phyloP scores from a whole-genome alignment of 2,797 vertebrate species.

The Pampus argenteus region DNA sequence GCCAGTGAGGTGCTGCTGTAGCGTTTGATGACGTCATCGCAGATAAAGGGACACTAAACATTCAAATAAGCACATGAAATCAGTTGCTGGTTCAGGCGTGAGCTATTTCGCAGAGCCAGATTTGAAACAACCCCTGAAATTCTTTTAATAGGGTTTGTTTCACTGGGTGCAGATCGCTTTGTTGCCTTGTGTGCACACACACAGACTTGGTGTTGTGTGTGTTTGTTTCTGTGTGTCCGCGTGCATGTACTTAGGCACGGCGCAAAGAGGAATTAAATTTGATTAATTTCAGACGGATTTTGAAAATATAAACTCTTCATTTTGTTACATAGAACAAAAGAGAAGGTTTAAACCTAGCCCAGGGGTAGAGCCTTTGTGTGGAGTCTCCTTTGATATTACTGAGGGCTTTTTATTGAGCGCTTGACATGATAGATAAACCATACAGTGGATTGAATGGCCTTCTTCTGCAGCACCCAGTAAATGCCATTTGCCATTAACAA shows the following conservation, averaged over 20 bases:
- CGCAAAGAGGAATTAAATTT: slow-evolving; percentile 81
- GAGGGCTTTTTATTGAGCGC: slow-evolving; percentile 83
- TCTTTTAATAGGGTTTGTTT: slow-evolving; percentile 78
- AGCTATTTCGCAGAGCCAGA: slow-evolving; percentile 65
- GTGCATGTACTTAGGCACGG: slow-evolving; percentile 73
- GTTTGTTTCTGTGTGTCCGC: slow-evolving; percentile 64
- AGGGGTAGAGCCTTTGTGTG: slow-evolving; percentile 81
- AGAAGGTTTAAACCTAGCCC: slow-evolving; percentile 83
- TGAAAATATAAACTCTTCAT: slow-evolving; percentile 84
- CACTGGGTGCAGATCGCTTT: slow-evolving; percentile 59
- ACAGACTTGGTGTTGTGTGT: slow-evolving; percentile 44
- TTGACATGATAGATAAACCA: slow-evolving; percentile 87
- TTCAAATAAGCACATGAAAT: slow-evolving; percentile 66
- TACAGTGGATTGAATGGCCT: slow-evolving; percentile 83
- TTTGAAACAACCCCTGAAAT: slow-evolving; percentile 77
- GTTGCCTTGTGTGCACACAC: slow-evolving; percentile 54
- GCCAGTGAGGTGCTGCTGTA: slow-evolving; percentile 51
- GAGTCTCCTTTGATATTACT: slow-evolving; percentile 84
- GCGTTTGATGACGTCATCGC: slow-evolving; percentile 62
- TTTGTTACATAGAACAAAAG: slow-evolving; percentile 80
- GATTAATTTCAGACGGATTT: slow-evolving; percentile 83
- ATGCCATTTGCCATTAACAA: slow-evolving; percentile 88
- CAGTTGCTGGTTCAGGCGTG: slow-evolving; percentile 51
- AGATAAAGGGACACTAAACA: slow-evolving; percentile 56
- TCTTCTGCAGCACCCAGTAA: slow-evolving; percentile 82